phyloP scores from a whole-genome alignment of 1,140 invertebrate genomes.

The Drosophila bifasciata region DNA sequence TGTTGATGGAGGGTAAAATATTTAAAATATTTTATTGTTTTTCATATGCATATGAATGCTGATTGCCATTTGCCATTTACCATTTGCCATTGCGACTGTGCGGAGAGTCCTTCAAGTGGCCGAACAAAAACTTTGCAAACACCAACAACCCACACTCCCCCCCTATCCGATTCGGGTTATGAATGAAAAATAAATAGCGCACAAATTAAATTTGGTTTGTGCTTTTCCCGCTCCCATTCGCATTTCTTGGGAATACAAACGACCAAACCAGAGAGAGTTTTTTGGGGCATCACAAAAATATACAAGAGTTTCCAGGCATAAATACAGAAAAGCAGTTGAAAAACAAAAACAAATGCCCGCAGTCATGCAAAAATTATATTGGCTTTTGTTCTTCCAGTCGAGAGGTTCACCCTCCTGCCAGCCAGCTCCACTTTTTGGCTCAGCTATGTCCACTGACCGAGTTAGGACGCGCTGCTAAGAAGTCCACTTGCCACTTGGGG shows the following conservation, averaged over 20 bases:
- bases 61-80: conserved; percentile 31
- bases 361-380: conserved; percentile 74
- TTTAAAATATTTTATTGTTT: conserved; percentile 51
- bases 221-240: background rate
- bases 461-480: conserved; percentile 39
- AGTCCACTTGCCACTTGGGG: conserved; percentile 32
- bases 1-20: conserved; percentile 27
- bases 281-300: conserved; percentile 20
- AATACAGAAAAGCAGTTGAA: conserved; percentile 53
- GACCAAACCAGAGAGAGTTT: too few species aligned
- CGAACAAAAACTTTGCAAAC: conserved; percentile 12
- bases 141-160: too few species aligned
- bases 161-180: conserved; percentile 39
- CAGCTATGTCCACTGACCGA: conserved; percentile 38
- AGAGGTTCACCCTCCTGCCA: background rate
- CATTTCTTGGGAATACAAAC: background rate
- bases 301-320: conserved; percentile 24
- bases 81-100: background rate
- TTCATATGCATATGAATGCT: conserved; percentile 48
- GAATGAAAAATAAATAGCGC: conserved; percentile 62
- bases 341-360: conserved; percentile 70
- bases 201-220: conserved; percentile 52
- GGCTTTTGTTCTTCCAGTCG: conserved; percentile 43
- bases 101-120: background rate
- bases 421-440: background rate